phyloP scores from a whole-genome alignment of 2,113 vertebrate species.

The Amazona vittata region DNA sequence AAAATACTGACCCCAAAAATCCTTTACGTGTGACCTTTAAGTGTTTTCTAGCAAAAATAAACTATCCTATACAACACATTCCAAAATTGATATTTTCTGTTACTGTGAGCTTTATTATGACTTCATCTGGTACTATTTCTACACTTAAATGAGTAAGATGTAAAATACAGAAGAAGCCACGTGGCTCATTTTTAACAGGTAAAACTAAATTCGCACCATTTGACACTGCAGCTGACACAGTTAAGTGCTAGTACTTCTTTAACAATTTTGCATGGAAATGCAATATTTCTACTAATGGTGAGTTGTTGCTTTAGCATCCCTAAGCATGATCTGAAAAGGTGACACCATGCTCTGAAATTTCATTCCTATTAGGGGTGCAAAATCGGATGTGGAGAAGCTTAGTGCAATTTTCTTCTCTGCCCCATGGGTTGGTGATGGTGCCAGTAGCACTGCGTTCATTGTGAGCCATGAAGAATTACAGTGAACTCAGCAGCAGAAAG shows the following conservation, averaged over 20 bases:
- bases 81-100: background rate
- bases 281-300: background rate
- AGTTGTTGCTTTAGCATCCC: background rate
- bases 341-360: background rate
- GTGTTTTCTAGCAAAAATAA: background rate
- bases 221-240: background rate
- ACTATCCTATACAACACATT: background rate
- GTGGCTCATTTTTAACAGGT: background rate
- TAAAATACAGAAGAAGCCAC: background rate
- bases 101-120: background rate
- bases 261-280: background rate
- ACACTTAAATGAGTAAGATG: background rate
- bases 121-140: background rate
- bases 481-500: background rate
- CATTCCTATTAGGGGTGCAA: background rate
- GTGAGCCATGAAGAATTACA: background rate
- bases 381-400: background rate
- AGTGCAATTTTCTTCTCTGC: background rate
- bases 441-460: background rate
- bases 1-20: background rate
- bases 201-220: background rate
- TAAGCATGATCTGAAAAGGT: background rate
- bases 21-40: background rate
- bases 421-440: rapidly evolving
- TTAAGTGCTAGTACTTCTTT: background rate